Evolutionary conservation across 1,140 invertebrate species (phyloP).

Genomic region (Neodiprion pinetum): DNA sequence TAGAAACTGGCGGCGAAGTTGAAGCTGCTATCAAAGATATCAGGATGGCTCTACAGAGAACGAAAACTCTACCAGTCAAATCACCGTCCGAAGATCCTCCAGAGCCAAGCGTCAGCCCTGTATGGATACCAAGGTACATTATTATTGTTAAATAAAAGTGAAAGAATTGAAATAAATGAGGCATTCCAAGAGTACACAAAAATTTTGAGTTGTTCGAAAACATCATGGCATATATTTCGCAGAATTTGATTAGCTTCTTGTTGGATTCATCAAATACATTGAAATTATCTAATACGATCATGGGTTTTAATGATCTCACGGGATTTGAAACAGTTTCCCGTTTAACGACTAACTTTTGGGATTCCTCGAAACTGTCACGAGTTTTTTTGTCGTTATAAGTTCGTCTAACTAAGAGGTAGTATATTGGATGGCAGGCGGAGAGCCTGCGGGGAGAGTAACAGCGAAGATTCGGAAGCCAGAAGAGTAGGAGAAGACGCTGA

Average conservation of each 20-base stretch:
- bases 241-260: too few species aligned
- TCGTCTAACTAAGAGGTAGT: conserved; percentile 61
- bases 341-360: conserved; percentile 39
- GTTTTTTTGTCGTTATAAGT: conserved; percentile 39
- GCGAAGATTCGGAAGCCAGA: conserved; percentile 55
- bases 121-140: conserved; percentile 72
- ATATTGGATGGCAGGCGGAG: conserved; percentile 59
- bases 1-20: conserved; percentile 59
- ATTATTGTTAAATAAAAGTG: conserved; percentile 16
- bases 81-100: conserved; percentile 54
- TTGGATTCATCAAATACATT: too few species aligned
- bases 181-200: conserved; percentile 33
- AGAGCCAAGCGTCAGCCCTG: conserved; percentile 63
- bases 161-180: neutral
- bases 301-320: neutral
- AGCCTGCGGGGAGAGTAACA: conserved; percentile 55
- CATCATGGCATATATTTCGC: neutral
- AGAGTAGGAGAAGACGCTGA: conserved; percentile 51
- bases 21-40: conserved; percentile 85
- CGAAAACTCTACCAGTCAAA: conserved; percentile 71
- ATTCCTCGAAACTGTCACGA: conserved; percentile 22
- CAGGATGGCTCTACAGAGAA: conserved; percentile 77
- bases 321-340: neutral
- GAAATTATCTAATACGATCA: too few species aligned
- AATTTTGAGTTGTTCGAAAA: neutral